Evolutionary conservation across 2,797 vertebrate genomes (phyloP).

Genomic region (Falco biarmicus): DNA sequence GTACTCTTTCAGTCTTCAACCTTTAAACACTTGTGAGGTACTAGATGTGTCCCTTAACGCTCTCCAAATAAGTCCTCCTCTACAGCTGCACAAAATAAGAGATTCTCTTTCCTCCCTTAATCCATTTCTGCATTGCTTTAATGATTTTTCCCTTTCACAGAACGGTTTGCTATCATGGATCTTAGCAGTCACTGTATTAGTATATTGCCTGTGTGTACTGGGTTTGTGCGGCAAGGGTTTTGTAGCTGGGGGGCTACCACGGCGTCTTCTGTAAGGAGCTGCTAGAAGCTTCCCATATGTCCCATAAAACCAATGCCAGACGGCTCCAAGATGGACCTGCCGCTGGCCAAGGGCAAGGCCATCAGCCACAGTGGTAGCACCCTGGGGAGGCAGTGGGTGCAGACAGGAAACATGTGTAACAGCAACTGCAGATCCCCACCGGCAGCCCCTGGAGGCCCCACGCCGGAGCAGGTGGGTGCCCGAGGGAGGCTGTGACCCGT

Average conservation of each 20-base stretch:
- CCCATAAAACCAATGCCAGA: neutral
- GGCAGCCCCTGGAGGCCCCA: neutral
- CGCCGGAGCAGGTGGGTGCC: neutral
- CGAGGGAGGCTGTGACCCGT: neutral
- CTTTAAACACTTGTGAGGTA: neutral
- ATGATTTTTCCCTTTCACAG: neutral
- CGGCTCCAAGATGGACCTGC: neutral
- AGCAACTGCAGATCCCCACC: no score
- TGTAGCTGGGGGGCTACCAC: neutral
- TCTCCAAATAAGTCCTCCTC: neutral
- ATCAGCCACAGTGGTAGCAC: neutral
- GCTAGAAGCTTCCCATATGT: neutral
- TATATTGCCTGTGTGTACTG: neutral
- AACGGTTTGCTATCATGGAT: neutral
- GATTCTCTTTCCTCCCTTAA: neutral
- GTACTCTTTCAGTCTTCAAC: neutral
- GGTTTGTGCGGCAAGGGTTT: neutral
- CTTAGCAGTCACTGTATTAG: neutral
- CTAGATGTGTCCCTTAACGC: neutral
- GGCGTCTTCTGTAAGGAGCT: neutral
- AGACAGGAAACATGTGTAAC: no score
- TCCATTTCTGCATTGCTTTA: neutral
- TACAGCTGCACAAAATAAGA: neutral
- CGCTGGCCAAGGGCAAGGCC: neutral
- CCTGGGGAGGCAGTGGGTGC: neutral